Base-by-base conservation (phyloP, 2,797 vertebrate genomes). In the Crenichthys baileyi region DNA sequence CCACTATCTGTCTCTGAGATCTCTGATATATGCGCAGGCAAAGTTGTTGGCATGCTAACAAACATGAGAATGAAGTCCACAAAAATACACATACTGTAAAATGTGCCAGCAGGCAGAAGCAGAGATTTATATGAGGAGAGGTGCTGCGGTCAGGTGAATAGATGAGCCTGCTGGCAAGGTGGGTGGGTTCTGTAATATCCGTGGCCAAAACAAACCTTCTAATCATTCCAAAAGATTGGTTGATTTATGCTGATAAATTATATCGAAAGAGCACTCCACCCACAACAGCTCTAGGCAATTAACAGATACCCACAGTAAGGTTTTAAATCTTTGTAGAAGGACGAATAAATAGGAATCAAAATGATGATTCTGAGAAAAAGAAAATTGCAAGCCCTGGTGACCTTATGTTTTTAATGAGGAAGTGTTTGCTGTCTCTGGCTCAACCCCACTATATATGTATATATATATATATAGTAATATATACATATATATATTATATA, bases 81-180 rank as follows among this genome's bases (percentile, higher is more conserved):
- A 51, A 60, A 76, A 58, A 79, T 13, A 75, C 50, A 15, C 67
- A 77, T 5, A 67, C 16, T 77, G 65, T 72, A 79, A 73, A 82
- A 70, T 60, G 26, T 76, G 70, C 72, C 68, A 73, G 80, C 80
- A 74, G 72, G 75, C 79, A 82, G 58, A 77, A 68, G 70, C 53
- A 46, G 83, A 85, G 93, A 94, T 95, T 94, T 93, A 94, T 95
- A 79, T 74, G 77, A 79, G 72, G 55, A 79, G 83, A 88, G 85
- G 83, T 90, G 89, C 89, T 92, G 92, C 85, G 94, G 92, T 92
- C 92, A 91, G 90, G 87, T 92, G 90, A 88, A 93, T 88, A 91
- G 85, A 95, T 92, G 92, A 87, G 89, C 79, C 83, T 50, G 82
- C 80, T 90, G 87, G 89, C 86, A 83, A 87, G 91, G 85, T 91